These are phyloP conservation scores for Cardiocondyla obscurior DNA, from an alignment of 1,140 invertebrate species.

Conservation along the genomic window DNA sequence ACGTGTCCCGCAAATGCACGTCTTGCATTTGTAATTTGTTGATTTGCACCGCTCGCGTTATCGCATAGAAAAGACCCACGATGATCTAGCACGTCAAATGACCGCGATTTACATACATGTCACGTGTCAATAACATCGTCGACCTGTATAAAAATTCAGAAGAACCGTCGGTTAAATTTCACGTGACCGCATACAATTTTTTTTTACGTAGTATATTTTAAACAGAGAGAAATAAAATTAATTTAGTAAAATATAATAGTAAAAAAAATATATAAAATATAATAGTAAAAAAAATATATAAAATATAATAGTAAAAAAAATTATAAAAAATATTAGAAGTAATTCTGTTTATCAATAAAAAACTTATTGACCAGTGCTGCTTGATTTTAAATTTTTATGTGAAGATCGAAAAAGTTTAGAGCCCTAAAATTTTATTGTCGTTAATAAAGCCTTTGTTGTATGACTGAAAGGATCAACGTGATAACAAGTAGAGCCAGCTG, in stretches of 20 bases:
- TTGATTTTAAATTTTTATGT: neutral
- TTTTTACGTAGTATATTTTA: no score
- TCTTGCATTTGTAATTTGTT: conserved; percentile 22
- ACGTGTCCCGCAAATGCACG: conserved; percentile 2
- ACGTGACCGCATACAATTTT: no score
- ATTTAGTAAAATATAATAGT: no score
- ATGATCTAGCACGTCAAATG: neutral
- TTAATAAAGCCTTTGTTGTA: neutral
- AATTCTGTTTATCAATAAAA: no score
- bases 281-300: no score
- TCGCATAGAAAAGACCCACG: neutral
- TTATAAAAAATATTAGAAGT: no score
- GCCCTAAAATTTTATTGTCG: neutral
- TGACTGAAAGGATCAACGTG: neutral
- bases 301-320: no score
- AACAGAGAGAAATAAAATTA: no score
- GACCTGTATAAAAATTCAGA: neutral
- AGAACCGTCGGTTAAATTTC: no score
- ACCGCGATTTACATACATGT: neutral
- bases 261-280: no score
- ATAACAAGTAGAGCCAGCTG: conserved; percentile 4
- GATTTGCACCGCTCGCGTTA: neutral
- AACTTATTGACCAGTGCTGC: neutral
- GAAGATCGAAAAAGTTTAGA: neutral
- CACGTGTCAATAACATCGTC: neutral